Conservation (phyloP, 2,797 vertebrate genomes). For the Argentina silus region DNA sequence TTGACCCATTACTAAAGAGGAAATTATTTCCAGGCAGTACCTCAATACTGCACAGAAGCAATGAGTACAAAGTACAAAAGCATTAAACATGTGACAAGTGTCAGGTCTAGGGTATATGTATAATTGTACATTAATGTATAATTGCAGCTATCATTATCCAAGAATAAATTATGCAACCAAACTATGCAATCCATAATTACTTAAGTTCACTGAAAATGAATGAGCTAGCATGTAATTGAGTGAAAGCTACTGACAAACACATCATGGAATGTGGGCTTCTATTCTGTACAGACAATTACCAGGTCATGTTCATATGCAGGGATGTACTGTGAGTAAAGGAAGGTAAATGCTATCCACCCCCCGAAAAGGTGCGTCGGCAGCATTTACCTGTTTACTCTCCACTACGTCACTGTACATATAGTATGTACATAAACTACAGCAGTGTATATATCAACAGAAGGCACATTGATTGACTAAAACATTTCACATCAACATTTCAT, state of each 20-base stretch:
- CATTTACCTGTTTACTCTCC: no score
- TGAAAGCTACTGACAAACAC: constrained; percentile 9
- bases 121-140: constrained; percentile 12
- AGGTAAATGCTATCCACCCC: no score
- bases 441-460: no score
- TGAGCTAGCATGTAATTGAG: not conserved
- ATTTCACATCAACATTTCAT: no score
- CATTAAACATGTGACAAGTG: constrained; percentile 14
- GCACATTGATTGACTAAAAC: no score
- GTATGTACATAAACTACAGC: no score
- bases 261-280: not conserved
- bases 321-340: no score
- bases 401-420: no score
- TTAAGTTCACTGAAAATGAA: constrained; percentile 16
- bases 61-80: constrained; percentile 19
- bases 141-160: constrained; percentile 14
- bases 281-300: no score
- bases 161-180: constrained; percentile 21
- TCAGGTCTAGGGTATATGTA: constrained; percentile 2
- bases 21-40: constrained; percentile 20
- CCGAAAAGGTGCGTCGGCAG: no score
- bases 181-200: constrained; percentile 13
- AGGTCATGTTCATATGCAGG: no score
- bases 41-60: constrained; percentile 5
- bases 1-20: constrained; percentile 11